Conservation (phyloP, 2,888 invertebrate genomes). For the Hyppa rectilinea region DNA sequence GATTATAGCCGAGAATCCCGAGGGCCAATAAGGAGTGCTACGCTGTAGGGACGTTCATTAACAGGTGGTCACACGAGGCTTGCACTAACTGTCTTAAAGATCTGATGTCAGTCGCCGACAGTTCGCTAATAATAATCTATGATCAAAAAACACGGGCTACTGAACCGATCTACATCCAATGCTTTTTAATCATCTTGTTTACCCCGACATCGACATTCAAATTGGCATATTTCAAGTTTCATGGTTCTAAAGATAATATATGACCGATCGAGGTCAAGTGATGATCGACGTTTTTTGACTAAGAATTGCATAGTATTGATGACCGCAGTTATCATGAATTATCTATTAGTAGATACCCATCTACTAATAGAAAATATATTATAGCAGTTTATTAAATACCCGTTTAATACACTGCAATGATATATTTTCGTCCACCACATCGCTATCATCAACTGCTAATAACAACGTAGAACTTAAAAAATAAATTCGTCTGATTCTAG, state of each 20-base stretch:
- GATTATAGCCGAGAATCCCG: background rate
- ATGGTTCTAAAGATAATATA: background rate
- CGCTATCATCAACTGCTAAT: slow-evolving; percentile 12
- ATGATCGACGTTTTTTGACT: background rate
- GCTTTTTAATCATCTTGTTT: slow-evolving; percentile 23
- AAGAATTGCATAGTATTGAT: background rate
- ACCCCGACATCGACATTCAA: slow-evolving; percentile 17
- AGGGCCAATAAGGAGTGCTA: background rate
- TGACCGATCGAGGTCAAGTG: slow-evolving; percentile 10
- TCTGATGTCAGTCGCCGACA: slow-evolving; percentile 11
- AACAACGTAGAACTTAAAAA: background rate
- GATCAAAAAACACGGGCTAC: background rate
- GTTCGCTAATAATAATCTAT: slow-evolving; percentile 4
- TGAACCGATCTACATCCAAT: background rate
- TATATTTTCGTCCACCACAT: background rate
- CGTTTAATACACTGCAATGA: background rate
- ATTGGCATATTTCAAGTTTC: slow-evolving; percentile 5
- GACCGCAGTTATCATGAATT: background rate
- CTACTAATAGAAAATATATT: too few relatives aligned
- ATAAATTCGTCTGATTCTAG: slow-evolving; percentile 26
- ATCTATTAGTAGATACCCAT: background rate
- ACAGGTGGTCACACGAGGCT: background rate
- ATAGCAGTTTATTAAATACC: too few relatives aligned
- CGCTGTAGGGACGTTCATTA: background rate
- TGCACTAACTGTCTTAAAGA: slow-evolving; percentile 2